Base-by-base conservation (phyloP, 1,140 invertebrate genomes). In the Saccostrea glomerata region DNA sequence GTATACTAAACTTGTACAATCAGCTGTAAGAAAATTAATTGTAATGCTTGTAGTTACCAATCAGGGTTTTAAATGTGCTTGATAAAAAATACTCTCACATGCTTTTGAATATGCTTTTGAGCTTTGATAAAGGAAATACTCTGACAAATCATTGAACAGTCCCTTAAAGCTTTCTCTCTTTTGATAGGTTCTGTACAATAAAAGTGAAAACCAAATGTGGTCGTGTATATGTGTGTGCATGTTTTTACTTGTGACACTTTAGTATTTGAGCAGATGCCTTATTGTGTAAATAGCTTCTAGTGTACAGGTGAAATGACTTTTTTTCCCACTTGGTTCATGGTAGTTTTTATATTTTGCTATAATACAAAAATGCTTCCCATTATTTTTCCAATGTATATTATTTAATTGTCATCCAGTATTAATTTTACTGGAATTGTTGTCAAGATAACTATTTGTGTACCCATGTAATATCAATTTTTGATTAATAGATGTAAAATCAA, bases 221-320 rank as follows among this genome's bases (percentile, higher is more conserved):
- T 55, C 55, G 20, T 84, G 83, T 84, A 40, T 84, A 58, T 84
- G 83, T 84, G 54, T 84, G 83, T 58, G 83, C 56, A 58, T 84
- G 83, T 84, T 55, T 84, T n/a, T 56, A 58, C 25, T 23, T 84
- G 83, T 58, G 54, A 56, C 55, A n/a, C 7, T 12, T 20, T 55
- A 56, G 54, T 40, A 12, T 0, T 55, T n/a, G 83, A 58, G 54
- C n/a, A 84, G 7, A 77, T 77, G 70, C 70, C 70, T 77, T 30
- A 25, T 12, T 36, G 23, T 73, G 70, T 73, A 30, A 73, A 17
- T 73, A 73, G 13, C 25, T 30, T 36, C 15, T n/a, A 20, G 58
- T 63, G 15, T 63, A 63, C 17, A 63, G n/a, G 58, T 63, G 58
- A 60, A 60, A 13, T 60, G 58, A 12, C 13, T 60, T 17, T 63